These are phyloP conservation scores for Temnothorax rugatulus DNA, from an alignment of 2,888 invertebrate species.

Conservation along the genomic window DNA sequence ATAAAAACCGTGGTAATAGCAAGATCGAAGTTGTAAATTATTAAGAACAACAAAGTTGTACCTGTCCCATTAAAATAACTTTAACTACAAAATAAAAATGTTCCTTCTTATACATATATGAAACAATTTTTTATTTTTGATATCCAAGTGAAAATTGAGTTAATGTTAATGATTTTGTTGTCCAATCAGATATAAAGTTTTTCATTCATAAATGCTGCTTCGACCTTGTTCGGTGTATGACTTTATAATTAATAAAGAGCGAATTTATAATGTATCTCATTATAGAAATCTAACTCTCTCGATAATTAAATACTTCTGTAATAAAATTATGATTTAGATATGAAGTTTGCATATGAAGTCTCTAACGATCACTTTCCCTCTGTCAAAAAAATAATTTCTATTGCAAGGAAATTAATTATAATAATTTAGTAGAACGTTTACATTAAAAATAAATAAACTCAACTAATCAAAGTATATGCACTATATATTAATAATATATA, in stretches of 20 bases:
- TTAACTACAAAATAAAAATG: background rate
- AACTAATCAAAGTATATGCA: too few relatives aligned
- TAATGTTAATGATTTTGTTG: background rate
- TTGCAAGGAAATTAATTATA: too few relatives aligned
- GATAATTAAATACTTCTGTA: background rate
- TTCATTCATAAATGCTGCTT: background rate
- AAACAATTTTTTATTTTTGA: background rate
- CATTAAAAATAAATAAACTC: too few relatives aligned
- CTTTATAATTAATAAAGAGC: slow-evolving; percentile 37
- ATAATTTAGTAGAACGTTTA: too few relatives aligned
- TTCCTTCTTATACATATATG: background rate
- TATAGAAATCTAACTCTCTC: background rate
- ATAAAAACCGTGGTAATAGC: background rate
- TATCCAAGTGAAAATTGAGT: background rate
- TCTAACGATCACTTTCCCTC: too few relatives aligned
- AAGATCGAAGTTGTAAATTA: slow-evolving; percentile 21
- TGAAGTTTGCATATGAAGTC: background rate
- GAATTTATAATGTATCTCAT: slow-evolving; percentile 3
- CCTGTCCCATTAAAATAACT: background rate
- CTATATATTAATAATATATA: too few relatives aligned
- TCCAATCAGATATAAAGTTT: background rate
- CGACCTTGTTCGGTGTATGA: slow-evolving; percentile 12
- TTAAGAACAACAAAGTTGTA: background rate
- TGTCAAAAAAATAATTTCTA: too few relatives aligned
- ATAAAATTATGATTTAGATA: background rate